These are phyloP conservation scores for Pristionchus exspectatus DNA, from an alignment of 2,888 invertebrate genomes.

Conservation along the genomic window DNA sequence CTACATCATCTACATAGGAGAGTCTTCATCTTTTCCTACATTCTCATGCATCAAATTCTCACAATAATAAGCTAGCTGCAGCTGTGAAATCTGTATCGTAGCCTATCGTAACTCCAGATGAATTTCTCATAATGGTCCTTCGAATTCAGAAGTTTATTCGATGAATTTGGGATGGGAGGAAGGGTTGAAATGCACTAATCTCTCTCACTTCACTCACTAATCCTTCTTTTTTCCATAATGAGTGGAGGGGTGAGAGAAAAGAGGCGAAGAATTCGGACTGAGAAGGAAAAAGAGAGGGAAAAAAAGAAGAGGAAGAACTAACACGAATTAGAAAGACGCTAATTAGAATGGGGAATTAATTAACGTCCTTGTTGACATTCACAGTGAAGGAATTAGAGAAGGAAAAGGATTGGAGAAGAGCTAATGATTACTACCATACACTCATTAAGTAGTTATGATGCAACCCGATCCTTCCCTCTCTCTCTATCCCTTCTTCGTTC, in stretches of 20 bases:
- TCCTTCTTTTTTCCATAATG: slow-evolving; percentile 42
- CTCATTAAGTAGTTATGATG: background rate
- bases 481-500: background rate
- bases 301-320: slow-evolving; percentile 24
- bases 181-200: slow-evolving; percentile 38
- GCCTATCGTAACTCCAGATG: background rate
- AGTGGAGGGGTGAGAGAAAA: slow-evolving; percentile 34
- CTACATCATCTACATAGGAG: background rate
- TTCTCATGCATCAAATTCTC: background rate
- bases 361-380: slow-evolving; percentile 33
- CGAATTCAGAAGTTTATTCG: background rate
- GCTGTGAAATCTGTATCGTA: background rate
- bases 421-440: background rate
- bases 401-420: background rate
- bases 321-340: slow-evolving; percentile 34
- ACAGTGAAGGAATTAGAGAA: background rate
- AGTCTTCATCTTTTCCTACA: background rate
- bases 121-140: background rate
- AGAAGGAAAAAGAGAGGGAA: background rate
- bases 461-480: background rate
- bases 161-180: slow-evolving; percentile 29
- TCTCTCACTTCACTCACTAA: slow-evolving; percentile 14
- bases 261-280: background rate
- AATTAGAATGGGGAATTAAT: slow-evolving; percentile 39
- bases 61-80: background rate